phyloP scores from a whole-genome alignment of 2,888 invertebrate genomes.

The Muscina levida region DNA sequence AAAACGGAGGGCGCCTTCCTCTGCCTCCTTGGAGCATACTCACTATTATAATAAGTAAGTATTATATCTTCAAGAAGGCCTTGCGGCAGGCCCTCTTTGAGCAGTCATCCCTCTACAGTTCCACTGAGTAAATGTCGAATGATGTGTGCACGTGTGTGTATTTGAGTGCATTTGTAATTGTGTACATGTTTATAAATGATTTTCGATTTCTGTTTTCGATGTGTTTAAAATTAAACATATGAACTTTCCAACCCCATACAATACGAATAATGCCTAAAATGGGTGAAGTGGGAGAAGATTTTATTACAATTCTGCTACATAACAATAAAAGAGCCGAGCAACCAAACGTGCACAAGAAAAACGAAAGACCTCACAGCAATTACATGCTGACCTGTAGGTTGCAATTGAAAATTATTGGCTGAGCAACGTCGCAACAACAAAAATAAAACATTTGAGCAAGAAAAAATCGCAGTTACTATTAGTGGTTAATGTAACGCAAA shows the following conservation, averaged over 20 bases:
- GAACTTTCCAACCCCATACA: conserved; percentile 14
- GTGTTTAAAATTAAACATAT: conserved; percentile 47
- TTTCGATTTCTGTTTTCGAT: conserved; percentile 62
- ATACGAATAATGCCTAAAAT: conserved; percentile 34
- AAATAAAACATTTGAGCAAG: conserved; percentile 18
- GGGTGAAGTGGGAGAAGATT: too few species aligned
- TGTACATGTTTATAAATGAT: conserved; percentile 51
- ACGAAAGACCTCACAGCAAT: conserved; percentile 36
- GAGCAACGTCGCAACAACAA: too few species aligned
- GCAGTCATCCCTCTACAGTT: too few species aligned
- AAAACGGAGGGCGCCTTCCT: too few species aligned
- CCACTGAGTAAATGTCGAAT: not conserved
- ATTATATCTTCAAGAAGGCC: too few species aligned
- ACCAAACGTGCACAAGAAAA: conserved; percentile 41
- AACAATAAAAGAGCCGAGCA: not conserved
- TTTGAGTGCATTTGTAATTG: conserved; percentile 3
- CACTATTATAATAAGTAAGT: too few species aligned
- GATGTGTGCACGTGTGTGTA: conserved; percentile 8
- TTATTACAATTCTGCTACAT: conserved; percentile 29
- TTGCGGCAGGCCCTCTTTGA: too few species aligned
- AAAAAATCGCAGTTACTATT: conserved; percentile 1
- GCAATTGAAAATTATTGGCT: conserved; percentile 57
- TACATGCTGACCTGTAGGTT: conserved; percentile 20
- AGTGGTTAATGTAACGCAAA: conserved; percentile 26
- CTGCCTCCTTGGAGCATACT: too few species aligned